These are phyloP conservation scores for Gymnothorax reevesii DNA, from an alignment of 2,797 vertebrate species.

Conservation along the genomic window DNA sequence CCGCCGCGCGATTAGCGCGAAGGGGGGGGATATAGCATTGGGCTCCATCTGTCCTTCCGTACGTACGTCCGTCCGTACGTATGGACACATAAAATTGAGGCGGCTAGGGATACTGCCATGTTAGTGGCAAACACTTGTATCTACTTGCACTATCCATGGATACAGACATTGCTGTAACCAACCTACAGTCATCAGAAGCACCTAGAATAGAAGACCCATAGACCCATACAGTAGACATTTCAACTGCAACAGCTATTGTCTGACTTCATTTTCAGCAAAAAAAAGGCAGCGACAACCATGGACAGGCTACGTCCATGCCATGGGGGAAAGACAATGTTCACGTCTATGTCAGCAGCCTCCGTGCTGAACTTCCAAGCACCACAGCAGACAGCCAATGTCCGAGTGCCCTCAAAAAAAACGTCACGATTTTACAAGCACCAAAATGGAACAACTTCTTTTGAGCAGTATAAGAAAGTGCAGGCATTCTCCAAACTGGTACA, in stretches of 20 bases:
- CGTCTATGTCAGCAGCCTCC: not conserved
- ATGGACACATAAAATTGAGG: no score
- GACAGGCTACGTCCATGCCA: not conserved
- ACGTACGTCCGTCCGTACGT: no score
- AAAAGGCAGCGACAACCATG: not conserved
- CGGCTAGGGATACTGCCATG: no score
- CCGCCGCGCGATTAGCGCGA: no score
- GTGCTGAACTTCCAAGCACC: not conserved
- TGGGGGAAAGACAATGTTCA: not conserved
- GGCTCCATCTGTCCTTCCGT: no score
- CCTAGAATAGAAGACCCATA: not conserved
- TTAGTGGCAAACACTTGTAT: no score
- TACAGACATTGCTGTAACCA: not conserved
- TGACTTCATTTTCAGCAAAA: no score
- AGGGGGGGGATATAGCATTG: no score
- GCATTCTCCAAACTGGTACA: not conserved
- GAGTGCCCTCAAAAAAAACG: not conserved
- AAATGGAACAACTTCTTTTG: not conserved
- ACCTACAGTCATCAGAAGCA: not conserved
- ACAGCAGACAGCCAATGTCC: not conserved
- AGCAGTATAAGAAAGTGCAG: not conserved
- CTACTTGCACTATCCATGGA: not conserved
- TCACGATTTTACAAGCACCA: not conserved
- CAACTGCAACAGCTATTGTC: not conserved
- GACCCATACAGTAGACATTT: not conserved